These are phyloP conservation scores for Parapsyche elsis DNA, from an alignment of 1,140 invertebrate genomes.

Conservation along the genomic window DNA sequence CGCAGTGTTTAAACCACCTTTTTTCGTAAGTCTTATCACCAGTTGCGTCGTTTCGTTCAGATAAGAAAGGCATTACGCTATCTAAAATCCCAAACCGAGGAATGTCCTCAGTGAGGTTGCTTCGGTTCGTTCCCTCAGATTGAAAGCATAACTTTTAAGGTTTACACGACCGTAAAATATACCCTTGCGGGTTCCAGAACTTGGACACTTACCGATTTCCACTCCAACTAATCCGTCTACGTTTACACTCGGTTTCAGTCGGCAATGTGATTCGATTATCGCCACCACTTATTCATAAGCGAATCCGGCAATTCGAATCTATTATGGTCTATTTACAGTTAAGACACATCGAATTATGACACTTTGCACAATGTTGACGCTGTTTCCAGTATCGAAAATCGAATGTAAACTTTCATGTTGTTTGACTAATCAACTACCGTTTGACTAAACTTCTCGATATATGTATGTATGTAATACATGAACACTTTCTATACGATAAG, in stretches of 20 bases:
- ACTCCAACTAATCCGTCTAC: slow-evolving; percentile 22
- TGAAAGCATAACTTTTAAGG: slow-evolving; percentile 30
- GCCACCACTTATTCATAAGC: slow-evolving; percentile 6
- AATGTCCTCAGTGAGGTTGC: not conserved
- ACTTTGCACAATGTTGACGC: too few relatives aligned
- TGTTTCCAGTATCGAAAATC: too few relatives aligned
- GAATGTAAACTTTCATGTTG: too few relatives aligned
- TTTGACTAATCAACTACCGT: too few relatives aligned
- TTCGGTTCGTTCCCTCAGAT: not conserved
- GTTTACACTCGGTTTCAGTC: slow-evolving; percentile 2
- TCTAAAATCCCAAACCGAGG: not conserved
- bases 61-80: slow-evolving; percentile 2
- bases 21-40: not conserved
- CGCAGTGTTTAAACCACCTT: not conserved
- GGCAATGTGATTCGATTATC: slow-evolving; percentile 22
- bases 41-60: not conserved
- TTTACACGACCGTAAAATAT: slow-evolving; percentile 3
- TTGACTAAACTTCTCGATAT: too few relatives aligned
- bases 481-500: too few relatives aligned
- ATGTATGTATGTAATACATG: too few relatives aligned
- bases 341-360: too few relatives aligned
- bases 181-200: not conserved
- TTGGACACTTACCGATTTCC: slow-evolving; percentile 21
- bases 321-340: too few relatives aligned
- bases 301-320: not conserved